Evolutionary conservation across 1,140 invertebrate genomes (phyloP).

Genomic region (Diprion similis): DNA sequence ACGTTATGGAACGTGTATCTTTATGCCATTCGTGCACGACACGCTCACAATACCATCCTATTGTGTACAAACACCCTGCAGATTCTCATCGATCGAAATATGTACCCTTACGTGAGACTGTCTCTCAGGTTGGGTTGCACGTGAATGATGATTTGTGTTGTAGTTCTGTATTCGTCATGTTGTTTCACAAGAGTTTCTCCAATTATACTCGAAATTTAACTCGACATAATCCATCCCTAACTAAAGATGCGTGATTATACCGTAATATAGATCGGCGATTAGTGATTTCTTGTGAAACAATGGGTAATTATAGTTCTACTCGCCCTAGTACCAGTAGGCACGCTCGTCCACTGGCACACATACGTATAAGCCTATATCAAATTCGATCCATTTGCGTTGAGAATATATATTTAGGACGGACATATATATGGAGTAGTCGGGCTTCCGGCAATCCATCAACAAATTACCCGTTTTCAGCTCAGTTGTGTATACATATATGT

Average conservation of each 20-base stretch:
- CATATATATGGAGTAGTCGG: not conserved
- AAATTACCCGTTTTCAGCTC: not conserved
- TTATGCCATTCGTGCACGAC: not conserved
- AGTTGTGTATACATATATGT: not conserved
- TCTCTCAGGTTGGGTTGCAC: not conserved
- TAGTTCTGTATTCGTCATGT: no score
- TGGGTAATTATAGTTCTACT: not conserved
- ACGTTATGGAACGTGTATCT: not conserved
- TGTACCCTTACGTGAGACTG: not conserved
- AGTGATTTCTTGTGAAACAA: not conserved
- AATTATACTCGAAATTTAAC: no score
- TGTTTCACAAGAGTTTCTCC: no score
- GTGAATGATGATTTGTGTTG: no score
- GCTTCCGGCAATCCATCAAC: conserved; percentile 3
- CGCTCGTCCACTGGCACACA: not conserved
- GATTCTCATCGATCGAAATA: conserved; percentile 21
- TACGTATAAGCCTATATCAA: not conserved
- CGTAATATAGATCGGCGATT: no score
- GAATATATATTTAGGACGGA: not conserved
- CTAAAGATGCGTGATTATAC: no score
- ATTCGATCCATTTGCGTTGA: not conserved
- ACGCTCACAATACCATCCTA: not conserved
- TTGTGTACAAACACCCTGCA: conserved; percentile 34
- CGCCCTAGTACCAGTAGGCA: not conserved
- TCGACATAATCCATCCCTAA: no score